Evolutionary conservation across 1,140 invertebrate genomes (phyloP).

Genomic region (Parapsyche elsis): DNA sequence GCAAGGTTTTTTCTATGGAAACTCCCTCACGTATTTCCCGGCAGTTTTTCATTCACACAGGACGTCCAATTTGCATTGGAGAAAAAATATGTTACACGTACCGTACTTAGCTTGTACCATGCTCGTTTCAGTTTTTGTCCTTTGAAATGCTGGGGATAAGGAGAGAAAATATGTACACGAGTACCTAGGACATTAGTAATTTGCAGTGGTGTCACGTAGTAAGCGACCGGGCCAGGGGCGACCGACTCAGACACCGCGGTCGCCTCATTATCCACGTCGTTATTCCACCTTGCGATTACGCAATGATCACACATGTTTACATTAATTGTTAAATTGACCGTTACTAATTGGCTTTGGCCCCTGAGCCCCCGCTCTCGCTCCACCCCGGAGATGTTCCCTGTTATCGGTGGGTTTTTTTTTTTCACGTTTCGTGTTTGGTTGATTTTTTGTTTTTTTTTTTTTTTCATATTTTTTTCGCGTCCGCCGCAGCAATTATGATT

Average conservation of each 20-base stretch:
- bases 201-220: not conserved
- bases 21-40: too few relatives aligned
- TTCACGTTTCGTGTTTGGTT: not conserved
- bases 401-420: not conserved
- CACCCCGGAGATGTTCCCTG: not conserved
- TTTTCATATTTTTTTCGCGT: conserved; percentile 20
- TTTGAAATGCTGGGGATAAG: not conserved
- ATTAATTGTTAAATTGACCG: conserved; percentile 48
- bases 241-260: not conserved
- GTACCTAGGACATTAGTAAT: not conserved
- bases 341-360: conserved; percentile 39
- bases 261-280: conserved; percentile 22
- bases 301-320: conserved; percentile 45
- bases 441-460: not conserved
- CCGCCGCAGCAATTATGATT: conserved; percentile 40
- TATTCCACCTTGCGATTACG: conserved; percentile 28
- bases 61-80: too few relatives aligned
- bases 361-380: conserved; percentile 1
- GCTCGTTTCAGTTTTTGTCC: too few relatives aligned
- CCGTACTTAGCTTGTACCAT: too few relatives aligned
- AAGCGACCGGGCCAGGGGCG: not conserved
- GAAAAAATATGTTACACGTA: too few relatives aligned
- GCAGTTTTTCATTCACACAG: too few relatives aligned
- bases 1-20: too few relatives aligned
- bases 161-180: too few relatives aligned